phyloP scores from a whole-genome alignment of 2,113 vertebrate species.

The Siniperca knerii region DNA sequence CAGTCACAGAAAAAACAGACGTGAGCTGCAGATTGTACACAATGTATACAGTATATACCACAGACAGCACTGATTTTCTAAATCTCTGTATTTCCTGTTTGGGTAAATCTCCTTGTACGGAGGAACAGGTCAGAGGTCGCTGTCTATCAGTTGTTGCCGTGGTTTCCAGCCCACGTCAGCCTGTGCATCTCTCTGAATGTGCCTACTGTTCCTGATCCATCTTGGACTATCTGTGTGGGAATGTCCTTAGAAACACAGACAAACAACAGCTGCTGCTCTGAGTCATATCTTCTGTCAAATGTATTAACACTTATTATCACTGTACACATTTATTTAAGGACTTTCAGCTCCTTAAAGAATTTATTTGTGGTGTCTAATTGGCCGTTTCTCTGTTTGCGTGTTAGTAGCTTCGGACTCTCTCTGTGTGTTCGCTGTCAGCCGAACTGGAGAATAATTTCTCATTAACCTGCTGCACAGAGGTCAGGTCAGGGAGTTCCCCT shows the following conservation, averaged over 20 bases:
- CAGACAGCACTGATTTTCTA: not conserved
- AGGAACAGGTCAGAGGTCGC: slow-evolving; percentile 16
- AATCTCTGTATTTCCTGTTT: not conserved
- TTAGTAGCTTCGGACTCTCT: not conserved
- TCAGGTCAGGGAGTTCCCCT: not conserved
- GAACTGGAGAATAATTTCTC: slow-evolving; percentile 19
- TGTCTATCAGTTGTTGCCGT: not conserved
- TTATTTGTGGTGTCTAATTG: not conserved
- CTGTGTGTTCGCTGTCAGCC: slow-evolving; percentile 23
- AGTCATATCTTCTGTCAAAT: not conserved
- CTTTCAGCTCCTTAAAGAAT: not conserved
- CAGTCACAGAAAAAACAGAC: too few relatives aligned
- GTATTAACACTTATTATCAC: not conserved
- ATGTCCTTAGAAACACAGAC: slow-evolving; percentile 3
- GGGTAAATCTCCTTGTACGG: not conserved
- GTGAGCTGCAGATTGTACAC: not conserved
- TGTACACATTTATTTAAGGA: not conserved
- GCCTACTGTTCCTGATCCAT: not conserved
- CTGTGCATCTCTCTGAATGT: not conserved
- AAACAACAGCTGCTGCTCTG: slow-evolving; percentile 42
- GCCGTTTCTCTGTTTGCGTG: slow-evolving; percentile 6
- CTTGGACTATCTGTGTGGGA: not conserved
- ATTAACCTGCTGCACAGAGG: not conserved
- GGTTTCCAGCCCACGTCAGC: slow-evolving; percentile 36
- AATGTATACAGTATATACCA: not conserved